phyloP scores from a whole-genome alignment of 1,140 invertebrate species.

The Lanistes nyassanus region DNA sequence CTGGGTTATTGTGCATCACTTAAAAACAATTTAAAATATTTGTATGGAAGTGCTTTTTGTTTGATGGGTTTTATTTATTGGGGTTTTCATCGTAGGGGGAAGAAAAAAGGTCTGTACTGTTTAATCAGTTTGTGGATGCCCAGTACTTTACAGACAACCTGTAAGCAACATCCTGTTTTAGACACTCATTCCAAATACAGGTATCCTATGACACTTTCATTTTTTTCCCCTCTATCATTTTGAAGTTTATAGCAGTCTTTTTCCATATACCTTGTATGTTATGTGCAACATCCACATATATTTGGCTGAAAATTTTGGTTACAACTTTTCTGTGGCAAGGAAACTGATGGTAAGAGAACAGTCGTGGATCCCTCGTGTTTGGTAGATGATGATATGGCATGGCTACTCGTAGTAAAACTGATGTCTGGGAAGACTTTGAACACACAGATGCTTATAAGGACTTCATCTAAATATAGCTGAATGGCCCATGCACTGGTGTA shows the following conservation, averaged over 20 bases:
- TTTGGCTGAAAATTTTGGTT: background rate
- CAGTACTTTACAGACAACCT: too few species aligned
- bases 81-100: too few species aligned
- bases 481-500: slow-evolving; percentile 18
- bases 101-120: too few species aligned
- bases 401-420: background rate
- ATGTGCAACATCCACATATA: background rate
- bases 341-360: background rate
- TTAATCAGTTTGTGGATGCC: too few species aligned
- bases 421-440: background rate
- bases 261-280: background rate
- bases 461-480: slow-evolving; percentile 15
- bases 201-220: too few species aligned
- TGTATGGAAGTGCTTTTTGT: too few species aligned
- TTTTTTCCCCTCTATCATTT: background rate
- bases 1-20: too few species aligned
- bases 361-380: background rate
- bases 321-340: background rate
- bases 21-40: too few species aligned
- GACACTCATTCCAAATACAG: too few species aligned
- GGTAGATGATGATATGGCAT: background rate
- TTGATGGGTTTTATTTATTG: too few species aligned
- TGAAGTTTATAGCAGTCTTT: background rate
- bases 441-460: background rate
- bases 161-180: too few species aligned